Base-by-base conservation (phyloP, 1,140 invertebrate species). In the Pectinophora gossypiella region DNA sequence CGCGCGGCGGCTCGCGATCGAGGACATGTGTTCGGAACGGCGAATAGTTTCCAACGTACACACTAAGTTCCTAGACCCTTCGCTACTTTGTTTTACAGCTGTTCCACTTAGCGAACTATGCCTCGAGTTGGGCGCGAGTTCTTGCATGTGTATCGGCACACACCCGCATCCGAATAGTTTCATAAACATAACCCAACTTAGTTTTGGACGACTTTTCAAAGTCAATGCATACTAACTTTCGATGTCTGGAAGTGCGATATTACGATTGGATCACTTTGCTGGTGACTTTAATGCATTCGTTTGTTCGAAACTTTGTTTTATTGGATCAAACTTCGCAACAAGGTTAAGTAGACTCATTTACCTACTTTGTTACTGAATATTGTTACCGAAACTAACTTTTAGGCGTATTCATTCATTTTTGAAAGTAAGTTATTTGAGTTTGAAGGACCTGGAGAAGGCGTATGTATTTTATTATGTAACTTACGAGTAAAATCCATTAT, bases 221-320 rank as follows among this genome's bases (percentile, higher is more conserved):
- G 83, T 86, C 83, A 86, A 86, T 82, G 83, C 83, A 86, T 86
- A 85, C 77, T 84, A 86, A 86, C 83, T 86, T 86, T 83, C 76
- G 81, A 81, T 79, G 78, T 81, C 72, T 84, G 78, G 69, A 72
- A 84, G 82, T 81, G 73, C 67, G 77, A 79, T 83, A 82, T 85
- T 83, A 83, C 77, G 76, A 85, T 83, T 83, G 80, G 81, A 85
- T 85, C 79, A 81, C 73, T 83, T 85, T 76, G 75, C 73, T 69
- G 72, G 66, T 67, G 81, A 76, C 74, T 82, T 86, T 86, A 83
- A 85, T 86, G 81, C 83, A 85, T 83, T 86, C 83, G 80, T 86
- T 85, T 86, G 77, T 85, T 84, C 62, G 55, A 59, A 86, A 86
- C 77, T 83, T 84, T 80, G 79, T 78, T 86, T 82, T 82, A 83